Percentiles rank a stretch among this genome's conserved stretches.
phyloP scores from a whole-genome alignment of 2,797 vertebrate genomes.

The Rhabdomys pumilio region DNA sequence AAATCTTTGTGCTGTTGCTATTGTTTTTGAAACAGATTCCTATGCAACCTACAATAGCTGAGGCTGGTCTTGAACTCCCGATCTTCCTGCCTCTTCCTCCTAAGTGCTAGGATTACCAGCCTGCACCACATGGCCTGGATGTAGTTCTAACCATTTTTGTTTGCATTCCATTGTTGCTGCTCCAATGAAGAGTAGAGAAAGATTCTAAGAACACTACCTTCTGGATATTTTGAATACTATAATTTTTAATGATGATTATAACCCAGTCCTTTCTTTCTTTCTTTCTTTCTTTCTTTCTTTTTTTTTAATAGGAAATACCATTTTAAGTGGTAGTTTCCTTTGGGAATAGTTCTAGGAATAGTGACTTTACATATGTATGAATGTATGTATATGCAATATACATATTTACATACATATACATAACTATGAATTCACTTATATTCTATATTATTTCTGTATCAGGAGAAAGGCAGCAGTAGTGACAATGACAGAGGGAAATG shows the following conservation, averaged over 20 bases:
- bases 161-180: neutral
- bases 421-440: conserved; percentile 32
- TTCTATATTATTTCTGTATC: conserved; percentile 3
- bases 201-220: neutral
- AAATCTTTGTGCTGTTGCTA: neutral
- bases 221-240: conserved; percentile 2
- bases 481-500: neutral
- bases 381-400: neutral
- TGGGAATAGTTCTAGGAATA: conserved; percentile 67
- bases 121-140: neutral
- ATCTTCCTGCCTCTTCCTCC: neutral
- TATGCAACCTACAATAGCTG: neutral
- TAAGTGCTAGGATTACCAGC: neutral
- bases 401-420: neutral
- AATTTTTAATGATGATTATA: conserved; percentile 45
- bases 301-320: conserved; percentile 41
- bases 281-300: conserved; percentile 38
- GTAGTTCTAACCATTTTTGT: neutral
- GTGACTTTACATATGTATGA: conserved; percentile 57
- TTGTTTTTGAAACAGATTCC: neutral
- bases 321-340: conserved; percentile 65
- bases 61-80: neutral
- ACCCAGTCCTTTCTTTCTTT: conserved; percentile 32
- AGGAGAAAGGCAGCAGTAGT: neutral
- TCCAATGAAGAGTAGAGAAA: conserved; percentile 42